Conservation (phyloP, 92 coral and sea anemone genomes). For the Siderastrea siderea region DNA sequence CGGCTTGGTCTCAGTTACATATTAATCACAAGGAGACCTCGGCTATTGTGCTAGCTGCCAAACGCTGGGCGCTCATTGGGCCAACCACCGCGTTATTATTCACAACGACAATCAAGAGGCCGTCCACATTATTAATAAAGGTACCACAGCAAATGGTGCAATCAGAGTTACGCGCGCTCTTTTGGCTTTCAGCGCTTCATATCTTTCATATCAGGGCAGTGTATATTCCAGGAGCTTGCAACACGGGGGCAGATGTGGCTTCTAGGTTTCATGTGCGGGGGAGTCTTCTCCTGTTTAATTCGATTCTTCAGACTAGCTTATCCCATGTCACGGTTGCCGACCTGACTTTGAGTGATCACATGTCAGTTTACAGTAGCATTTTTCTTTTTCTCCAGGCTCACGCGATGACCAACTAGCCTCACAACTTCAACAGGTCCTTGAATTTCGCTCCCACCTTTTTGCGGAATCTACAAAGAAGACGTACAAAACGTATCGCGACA, state of each 20-base stretch:
- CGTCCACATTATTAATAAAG: slow-evolving; percentile 33
- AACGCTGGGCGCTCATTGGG: background rate
- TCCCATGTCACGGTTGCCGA: background rate
- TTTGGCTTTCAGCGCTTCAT: too few relatives aligned
- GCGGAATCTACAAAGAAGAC: slow-evolving; percentile 10
- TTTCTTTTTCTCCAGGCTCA: slow-evolving; percentile 33
- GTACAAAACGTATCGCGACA: slow-evolving; percentile 27
- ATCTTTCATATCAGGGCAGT: too few relatives aligned
- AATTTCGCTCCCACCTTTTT: slow-evolving; percentile 28
- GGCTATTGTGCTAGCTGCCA: slow-evolving; percentile 19
- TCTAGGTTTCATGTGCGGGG: too few relatives aligned
- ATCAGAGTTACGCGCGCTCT: too few relatives aligned
- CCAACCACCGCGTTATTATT: too few relatives aligned
- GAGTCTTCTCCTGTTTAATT: too few relatives aligned
- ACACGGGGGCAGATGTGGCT: too few relatives aligned
- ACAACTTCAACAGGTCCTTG: slow-evolving; percentile 6
- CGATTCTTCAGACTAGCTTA: too few relatives aligned
- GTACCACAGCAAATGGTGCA: slow-evolving; percentile 20
- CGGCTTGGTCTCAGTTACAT: slow-evolving; percentile 1
- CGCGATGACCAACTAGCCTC: slow-evolving; percentile 24
- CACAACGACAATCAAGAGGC: slow-evolving; percentile 23
- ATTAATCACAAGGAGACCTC: slow-evolving; percentile 40
- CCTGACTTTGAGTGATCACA: slow-evolving; percentile 1
- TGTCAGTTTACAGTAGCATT: slow-evolving; percentile 21
- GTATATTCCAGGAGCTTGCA: too few relatives aligned